Base-by-base conservation (phyloP, 2,888 invertebrate genomes). In the Torymus texanus region DNA sequence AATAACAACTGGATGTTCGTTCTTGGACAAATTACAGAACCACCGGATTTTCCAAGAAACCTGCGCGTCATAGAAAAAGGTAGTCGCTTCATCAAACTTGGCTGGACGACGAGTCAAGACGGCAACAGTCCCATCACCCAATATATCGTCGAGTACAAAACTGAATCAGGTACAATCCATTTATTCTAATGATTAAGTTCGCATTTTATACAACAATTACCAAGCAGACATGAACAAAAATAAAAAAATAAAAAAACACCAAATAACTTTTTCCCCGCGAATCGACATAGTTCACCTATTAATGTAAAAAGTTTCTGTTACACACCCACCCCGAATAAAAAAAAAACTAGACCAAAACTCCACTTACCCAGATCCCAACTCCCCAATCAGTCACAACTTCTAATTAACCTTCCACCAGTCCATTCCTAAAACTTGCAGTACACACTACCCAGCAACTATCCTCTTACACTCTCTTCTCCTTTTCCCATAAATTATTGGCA, bases 91-190 rank as follows among this genome's bases (percentile, higher is more conserved):
- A 94, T 97, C 82, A 95, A 96, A 86, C 92, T 98, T 85, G 95
- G 96, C 0, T 98, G 97, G 98, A 95, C 95, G 51, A 95, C 95
- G 84, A 97, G 97, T 12, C 96, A 96, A 87, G 95, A 96, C 83
- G 97, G 97, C 80, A 97, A 97, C 87, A 96, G 96, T 89, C 95
- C 96, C 41, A 95, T 98, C 82, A 95, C 95, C 81, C 95, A 95
- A 89, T 97, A 97, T 89, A 95, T 96, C 82, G 94, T 97, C 55
- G 97, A 97, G 90, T 97, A 96, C 89, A 97, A 97, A 90, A 94
- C 95, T 87, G 95, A 95, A 80, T 93, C 95, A 91, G 95, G 95
- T 95, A 85, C 41, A 41, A 8, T 41, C 10, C 0, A 81, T 59
- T 11, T 53, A 41, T 66, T 11, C 3, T 8, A 41, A 41, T 41